A percentile compares a stretch with the other conserved stretches of the same genome.
Evolutionary conservation across 2,797 vertebrate genomes (phyloP).

Genomic region (Brachyalestes nurse): DNA sequence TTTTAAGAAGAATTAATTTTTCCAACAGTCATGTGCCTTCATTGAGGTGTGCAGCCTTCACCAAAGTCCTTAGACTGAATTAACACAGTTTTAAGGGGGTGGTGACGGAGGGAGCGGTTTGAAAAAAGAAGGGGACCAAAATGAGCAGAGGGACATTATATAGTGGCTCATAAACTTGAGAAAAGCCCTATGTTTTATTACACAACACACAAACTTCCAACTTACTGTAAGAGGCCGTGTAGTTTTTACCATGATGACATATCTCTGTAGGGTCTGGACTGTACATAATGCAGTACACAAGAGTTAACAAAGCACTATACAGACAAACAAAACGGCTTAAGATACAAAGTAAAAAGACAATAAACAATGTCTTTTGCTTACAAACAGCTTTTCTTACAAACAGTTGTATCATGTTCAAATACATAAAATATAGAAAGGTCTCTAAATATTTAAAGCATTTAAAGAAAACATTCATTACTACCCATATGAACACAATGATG

Average conservation of each 20-base stretch:
- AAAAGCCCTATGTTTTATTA: constrained; percentile 64
- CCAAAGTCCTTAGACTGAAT: constrained; percentile 65
- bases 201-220: constrained; percentile 60
- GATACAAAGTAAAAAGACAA: too few relatives aligned
- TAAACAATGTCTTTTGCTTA: too few relatives aligned
- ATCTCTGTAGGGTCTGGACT: constrained; percentile 54
- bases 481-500: constrained; percentile 4
- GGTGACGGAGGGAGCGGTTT: background rate
- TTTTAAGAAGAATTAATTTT: constrained; percentile 58
- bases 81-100: constrained; percentile 59
- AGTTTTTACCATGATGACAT: constrained; percentile 65
- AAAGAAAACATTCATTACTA: background rate
- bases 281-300: background rate
- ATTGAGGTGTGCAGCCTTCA: constrained; percentile 63
- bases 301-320: background rate
- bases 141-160: constrained; percentile 53
- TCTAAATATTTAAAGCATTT: constrained; percentile 9
- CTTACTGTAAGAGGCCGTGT: constrained; percentile 58
- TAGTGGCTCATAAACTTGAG: constrained; percentile 64
- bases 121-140: constrained; percentile 34
- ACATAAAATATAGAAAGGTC: background rate
- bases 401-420: too few relatives aligned
- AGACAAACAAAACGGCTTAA: background rate
- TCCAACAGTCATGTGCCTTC: constrained; percentile 58
- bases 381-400: too few relatives aligned